These are phyloP conservation scores for Hemiscyllium ocellatum DNA, from an alignment of 2,113 vertebrate genomes.

Conservation along the genomic window DNA sequence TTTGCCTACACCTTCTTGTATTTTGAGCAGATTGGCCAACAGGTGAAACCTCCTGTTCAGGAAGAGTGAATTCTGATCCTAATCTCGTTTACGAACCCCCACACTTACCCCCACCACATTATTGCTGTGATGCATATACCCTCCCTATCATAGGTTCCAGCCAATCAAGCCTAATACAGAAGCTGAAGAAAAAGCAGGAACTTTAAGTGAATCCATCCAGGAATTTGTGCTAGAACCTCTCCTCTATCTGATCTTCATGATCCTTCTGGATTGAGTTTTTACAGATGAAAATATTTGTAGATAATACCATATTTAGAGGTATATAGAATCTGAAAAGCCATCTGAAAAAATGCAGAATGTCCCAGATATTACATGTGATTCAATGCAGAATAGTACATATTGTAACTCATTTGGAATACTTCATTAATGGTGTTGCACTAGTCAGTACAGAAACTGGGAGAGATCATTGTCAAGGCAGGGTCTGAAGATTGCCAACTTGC, in stretches of 20 bases:
- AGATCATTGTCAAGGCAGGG: background rate
- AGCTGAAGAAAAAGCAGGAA: background rate
- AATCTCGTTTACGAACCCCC: no score
- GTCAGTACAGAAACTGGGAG: background rate
- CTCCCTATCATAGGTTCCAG: no score
- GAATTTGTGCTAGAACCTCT: background rate
- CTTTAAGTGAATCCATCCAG: background rate
- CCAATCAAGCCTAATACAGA: background rate
- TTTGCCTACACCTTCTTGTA: no score
- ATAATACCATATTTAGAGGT: background rate
- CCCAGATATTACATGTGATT: background rate
- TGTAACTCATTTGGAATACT: background rate
- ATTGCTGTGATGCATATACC: no score
- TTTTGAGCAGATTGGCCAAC: no score
- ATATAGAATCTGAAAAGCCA: background rate
- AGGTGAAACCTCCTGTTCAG: no score
- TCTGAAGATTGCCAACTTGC: background rate
- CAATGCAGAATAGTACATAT: background rate
- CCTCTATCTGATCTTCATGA: background rate
- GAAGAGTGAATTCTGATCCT: no score
- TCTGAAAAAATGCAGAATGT: background rate
- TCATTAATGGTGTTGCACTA: background rate
- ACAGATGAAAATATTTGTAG: background rate
- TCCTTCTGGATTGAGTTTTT: background rate
- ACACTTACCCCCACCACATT: no score